Conservation (phyloP, 2,113 vertebrate genomes). For the Benthochromis sp. region DNA sequence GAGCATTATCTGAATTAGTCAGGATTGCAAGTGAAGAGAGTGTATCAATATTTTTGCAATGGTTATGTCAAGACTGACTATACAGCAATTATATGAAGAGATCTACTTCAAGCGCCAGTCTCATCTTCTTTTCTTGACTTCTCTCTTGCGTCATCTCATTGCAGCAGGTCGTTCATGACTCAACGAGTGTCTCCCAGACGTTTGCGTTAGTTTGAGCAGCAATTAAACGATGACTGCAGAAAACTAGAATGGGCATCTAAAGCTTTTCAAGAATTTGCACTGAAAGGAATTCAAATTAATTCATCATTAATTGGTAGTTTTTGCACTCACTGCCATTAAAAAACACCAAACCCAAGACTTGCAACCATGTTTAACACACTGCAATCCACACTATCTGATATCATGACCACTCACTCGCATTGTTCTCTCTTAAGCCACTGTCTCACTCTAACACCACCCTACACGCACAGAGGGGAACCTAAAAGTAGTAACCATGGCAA, state of each 20-base stretch:
- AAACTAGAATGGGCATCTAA: neutral
- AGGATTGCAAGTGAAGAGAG: neutral
- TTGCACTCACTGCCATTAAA: neutral
- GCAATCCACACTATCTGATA: neutral
- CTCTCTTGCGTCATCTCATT: neutral
- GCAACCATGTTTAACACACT: neutral
- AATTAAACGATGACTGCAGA: neutral
- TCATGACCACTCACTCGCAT: neutral
- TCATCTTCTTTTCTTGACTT: neutral
- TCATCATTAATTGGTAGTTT: neutral
- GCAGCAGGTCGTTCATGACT: neutral
- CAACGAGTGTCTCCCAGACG: neutral
- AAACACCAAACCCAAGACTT: neutral
- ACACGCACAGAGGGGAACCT: neutral
- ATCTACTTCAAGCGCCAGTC: neutral
- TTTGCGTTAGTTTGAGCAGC: neutral
- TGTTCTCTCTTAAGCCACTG: neutral
- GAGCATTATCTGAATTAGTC: conserved; percentile 12
- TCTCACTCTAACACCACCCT: conserved; percentile 6
- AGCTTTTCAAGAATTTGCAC: neutral
- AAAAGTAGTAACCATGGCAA: conserved; percentile 53
- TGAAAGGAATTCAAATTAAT: neutral
- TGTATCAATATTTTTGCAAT: neutral
- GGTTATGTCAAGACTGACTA: neutral
- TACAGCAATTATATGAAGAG: neutral